A percentile compares a stretch with the other conserved stretches of the same genome.
These are phyloP conservation scores for Blastobasis adustella DNA, from an alignment of 2,888 invertebrate species.

Conservation along the genomic window DNA sequence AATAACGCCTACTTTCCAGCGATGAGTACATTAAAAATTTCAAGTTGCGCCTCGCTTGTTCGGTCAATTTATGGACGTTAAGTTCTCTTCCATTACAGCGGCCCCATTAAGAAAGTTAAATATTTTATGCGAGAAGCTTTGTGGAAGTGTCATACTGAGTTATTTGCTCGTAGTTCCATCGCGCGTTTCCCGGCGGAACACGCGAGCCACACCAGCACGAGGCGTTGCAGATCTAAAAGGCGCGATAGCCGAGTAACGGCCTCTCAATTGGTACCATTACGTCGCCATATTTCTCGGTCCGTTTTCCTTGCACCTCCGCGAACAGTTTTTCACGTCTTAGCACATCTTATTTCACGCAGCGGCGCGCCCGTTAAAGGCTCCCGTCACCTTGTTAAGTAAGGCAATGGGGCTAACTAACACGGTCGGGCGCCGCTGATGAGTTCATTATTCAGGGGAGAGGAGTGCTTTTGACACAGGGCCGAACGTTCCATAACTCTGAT, in stretches of 20 bases:
- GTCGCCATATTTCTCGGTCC: too few species aligned
- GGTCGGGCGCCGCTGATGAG: conserved; percentile 35
- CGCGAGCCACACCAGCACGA: too few species aligned
- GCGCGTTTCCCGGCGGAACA: too few species aligned
- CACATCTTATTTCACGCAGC: conserved; percentile 23
- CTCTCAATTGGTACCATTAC: too few species aligned
- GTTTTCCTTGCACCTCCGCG: too few species aligned
- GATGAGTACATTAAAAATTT: too few species aligned
- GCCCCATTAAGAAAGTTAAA: neutral
- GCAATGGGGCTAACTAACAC: conserved; percentile 41
- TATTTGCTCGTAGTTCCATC: too few species aligned
- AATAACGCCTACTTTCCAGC: too few species aligned
- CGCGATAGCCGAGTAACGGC: too few species aligned
- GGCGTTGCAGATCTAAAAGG: too few species aligned
- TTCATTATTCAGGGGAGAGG: conserved; percentile 44
- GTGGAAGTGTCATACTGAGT: too few species aligned
- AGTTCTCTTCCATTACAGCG: neutral
- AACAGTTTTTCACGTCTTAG: neutral
- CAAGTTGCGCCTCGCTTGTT: neutral
- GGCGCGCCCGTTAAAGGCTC: conserved; percentile 7
- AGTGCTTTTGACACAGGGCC: conserved; percentile 19
- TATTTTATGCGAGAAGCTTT: neutral
- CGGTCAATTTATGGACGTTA: neutral
- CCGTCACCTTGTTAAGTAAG: conserved; percentile 31
- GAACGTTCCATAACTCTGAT: conserved; percentile 30